Conservation (phyloP, 2,113 vertebrate genomes). For the Poecile atricapillus region DNA sequence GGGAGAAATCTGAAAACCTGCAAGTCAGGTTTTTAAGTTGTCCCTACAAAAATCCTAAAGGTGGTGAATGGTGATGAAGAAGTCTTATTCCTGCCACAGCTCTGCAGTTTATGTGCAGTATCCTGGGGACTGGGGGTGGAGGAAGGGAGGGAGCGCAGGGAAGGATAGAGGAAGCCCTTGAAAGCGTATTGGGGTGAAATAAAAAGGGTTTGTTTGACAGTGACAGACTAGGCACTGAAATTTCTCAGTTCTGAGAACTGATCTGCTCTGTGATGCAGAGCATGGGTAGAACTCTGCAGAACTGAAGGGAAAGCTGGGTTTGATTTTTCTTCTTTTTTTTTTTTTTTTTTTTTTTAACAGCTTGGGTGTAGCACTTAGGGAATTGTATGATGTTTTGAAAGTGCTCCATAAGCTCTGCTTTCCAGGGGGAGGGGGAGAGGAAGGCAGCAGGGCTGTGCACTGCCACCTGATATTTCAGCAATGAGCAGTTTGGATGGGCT, state of each 20-base stretch:
- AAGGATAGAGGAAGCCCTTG: not conserved
- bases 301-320: not conserved
- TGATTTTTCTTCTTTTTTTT: not conserved
- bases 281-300: not conserved
- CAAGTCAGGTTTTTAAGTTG: not conserved
- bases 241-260: not conserved
- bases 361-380: not conserved
- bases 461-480: not conserved
- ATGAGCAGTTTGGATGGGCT: not conserved
- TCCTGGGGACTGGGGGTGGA: not conserved
- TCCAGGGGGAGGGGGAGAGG: not conserved
- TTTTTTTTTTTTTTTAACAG: not conserved
- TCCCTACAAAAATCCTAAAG: not conserved
- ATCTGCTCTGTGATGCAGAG: slow-evolving; percentile 24
- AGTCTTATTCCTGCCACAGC: not conserved
- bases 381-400: not conserved
- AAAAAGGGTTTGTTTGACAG: slow-evolving; percentile 24
- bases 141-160: not conserved
- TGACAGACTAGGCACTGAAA: slow-evolving; percentile 20
- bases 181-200: slow-evolving; percentile 15
- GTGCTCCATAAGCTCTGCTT: not conserved
- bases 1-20: not conserved
- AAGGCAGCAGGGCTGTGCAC: not conserved
- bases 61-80: not conserved
- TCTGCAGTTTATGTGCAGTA: not conserved